These are phyloP conservation scores for Rhyacophila evoluta DNA, from an alignment of 2,888 invertebrate species.

Conservation along the genomic window DNA sequence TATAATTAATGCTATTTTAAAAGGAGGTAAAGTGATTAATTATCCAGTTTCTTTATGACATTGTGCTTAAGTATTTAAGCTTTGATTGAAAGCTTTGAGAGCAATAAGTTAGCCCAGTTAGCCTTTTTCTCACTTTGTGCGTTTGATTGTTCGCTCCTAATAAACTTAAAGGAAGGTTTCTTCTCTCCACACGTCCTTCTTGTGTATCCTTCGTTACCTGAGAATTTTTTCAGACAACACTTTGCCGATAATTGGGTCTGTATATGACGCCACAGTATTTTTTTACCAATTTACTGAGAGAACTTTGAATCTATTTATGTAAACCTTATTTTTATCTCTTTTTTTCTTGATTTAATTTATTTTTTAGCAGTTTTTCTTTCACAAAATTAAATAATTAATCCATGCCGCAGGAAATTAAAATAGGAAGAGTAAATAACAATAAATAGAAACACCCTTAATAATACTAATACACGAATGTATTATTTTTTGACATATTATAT, in stretches of 20 bases:
- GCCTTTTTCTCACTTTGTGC: slow-evolving; percentile 22
- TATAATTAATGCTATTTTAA: no score
- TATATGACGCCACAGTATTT: slow-evolving; percentile 10
- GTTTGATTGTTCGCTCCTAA: slow-evolving; percentile 29
- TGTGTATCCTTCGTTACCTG: slow-evolving; percentile 27
- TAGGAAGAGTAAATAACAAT: no score
- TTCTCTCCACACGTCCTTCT: slow-evolving; percentile 17
- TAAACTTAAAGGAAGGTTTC: slow-evolving; percentile 8
- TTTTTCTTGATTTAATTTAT: no score
- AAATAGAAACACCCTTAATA: no score
- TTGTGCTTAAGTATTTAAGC: slow-evolving; percentile 5
- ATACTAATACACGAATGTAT: no score
- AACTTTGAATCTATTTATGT: neutral
- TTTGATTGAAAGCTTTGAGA: slow-evolving; percentile 12
- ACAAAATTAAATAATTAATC: no score
- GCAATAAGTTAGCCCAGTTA: slow-evolving; percentile 22
- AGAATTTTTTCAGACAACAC: slow-evolving; percentile 27
- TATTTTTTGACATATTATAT: no score
- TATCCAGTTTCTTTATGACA: neutral
- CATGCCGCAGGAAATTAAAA: no score
- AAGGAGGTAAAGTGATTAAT: no score
- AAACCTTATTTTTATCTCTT: neutral
- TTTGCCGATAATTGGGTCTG: slow-evolving; percentile 6
- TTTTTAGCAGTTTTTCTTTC: no score
- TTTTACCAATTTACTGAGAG: neutral